Evolutionary conservation across 35 echinoderm and acorn worm species (phyloP).

Genomic region (Chiridota heheva): DNA sequence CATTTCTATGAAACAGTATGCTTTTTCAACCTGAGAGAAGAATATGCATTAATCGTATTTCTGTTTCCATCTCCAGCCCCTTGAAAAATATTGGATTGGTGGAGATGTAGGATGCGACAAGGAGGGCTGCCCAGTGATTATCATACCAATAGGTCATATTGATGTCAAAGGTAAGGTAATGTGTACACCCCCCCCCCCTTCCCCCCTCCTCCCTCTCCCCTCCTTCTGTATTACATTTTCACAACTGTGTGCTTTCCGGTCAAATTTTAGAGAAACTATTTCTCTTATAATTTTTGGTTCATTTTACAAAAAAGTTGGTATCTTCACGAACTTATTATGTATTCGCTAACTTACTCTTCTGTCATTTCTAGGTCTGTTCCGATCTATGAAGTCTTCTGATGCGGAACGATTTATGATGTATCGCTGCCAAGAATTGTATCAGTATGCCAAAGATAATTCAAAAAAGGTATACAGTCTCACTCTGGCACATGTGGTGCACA

Average conservation of each 20-base stretch:
- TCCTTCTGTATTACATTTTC: not conserved
- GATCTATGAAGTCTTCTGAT: slow-evolving; percentile 22
- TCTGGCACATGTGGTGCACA: not conserved
- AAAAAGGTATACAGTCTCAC: not conserved
- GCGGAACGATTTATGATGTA: not conserved
- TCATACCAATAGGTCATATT: not conserved
- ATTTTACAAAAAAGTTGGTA: not conserved
- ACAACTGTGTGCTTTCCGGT: not conserved
- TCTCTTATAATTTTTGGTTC: not conserved
- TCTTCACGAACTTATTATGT: not conserved
- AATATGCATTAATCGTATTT: too few species aligned
- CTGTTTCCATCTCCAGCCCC: not conserved
- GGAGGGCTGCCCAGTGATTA: not conserved
- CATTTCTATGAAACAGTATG: too few species aligned
- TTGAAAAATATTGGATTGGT: slow-evolving; percentile 20
- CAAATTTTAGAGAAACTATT: too few species aligned
- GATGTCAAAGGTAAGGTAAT: slow-evolving; percentile 15
- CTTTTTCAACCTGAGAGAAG: too few species aligned
- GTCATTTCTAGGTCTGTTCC: not conserved
- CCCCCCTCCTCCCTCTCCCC: not conserved
- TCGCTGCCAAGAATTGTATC: not conserved
- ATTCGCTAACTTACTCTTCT: not conserved
- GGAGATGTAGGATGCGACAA: slow-evolving; percentile 2
- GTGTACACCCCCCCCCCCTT: not conserved
- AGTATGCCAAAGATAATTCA: slow-evolving; percentile 26